Conservation (phyloP, 2,113 vertebrate genomes). For the Mormyrus iriodes region DNA sequence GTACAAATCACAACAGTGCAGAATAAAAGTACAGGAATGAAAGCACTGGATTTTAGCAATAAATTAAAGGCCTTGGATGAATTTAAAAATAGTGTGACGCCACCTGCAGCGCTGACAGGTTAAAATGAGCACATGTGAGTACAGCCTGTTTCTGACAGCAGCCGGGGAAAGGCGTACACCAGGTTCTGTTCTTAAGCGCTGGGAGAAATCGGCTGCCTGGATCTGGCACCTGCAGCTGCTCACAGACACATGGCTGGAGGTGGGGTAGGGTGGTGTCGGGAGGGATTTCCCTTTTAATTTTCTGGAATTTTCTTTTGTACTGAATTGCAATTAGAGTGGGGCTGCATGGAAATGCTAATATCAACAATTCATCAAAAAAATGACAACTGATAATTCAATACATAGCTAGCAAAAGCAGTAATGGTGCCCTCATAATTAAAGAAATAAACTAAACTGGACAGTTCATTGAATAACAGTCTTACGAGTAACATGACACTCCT, state of each 20-base stretch:
- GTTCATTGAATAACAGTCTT: background rate
- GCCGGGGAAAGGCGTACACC: background rate
- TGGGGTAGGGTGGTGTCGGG: background rate
- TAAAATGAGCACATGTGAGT: background rate
- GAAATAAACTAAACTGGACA: background rate
- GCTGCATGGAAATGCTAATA: background rate
- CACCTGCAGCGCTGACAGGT: background rate
- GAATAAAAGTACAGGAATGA: background rate
- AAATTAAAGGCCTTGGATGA: background rate
- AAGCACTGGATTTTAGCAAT: background rate
- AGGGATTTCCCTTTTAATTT: background rate
- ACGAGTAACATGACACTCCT: background rate
- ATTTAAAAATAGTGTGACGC: background rate
- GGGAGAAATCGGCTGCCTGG: background rate
- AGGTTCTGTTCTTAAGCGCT: background rate
- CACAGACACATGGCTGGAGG: background rate
- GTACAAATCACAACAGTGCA: background rate
- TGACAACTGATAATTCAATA: background rate
- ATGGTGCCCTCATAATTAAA: background rate
- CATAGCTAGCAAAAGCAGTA: background rate
- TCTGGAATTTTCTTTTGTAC: background rate
- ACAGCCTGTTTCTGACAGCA: background rate
- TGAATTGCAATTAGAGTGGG: background rate
- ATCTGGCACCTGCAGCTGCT: constrained; percentile 4
- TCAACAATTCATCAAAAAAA: background rate